Evolutionary conservation across 2,797 vertebrate genomes (phyloP).

Genomic region (Myotis daubentonii): DNA sequence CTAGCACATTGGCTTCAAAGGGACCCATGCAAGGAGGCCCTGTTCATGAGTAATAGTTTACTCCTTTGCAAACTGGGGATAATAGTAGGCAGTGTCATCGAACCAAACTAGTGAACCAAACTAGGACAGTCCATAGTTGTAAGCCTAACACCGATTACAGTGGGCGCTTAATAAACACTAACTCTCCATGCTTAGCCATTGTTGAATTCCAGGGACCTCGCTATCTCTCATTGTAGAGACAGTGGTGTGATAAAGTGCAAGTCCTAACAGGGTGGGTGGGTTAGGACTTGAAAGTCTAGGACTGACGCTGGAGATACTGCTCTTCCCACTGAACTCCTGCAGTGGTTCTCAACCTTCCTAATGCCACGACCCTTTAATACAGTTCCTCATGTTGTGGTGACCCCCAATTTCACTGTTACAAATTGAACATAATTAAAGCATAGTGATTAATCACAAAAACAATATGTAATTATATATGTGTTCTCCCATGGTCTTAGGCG

Average conservation of each 20-base stretch:
- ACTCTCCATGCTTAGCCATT: neutral
- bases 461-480: too few relatives aligned
- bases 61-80: neutral
- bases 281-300: neutral
- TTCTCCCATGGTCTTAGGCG: too few relatives aligned
- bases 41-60: neutral
- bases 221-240: neutral
- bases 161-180: neutral
- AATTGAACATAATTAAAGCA: too few relatives aligned
- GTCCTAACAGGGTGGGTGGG: neutral
- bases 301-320: neutral
- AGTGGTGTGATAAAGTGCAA: neutral
- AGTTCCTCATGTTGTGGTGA: too few relatives aligned
- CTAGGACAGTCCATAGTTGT: neutral
- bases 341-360: too few relatives aligned
- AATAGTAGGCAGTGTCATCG: neutral
- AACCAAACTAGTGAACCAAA: neutral
- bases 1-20: neutral
- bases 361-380: too few relatives aligned
- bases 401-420: too few relatives aligned
- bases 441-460: too few relatives aligned
- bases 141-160: neutral
- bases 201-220: constrained; percentile 1
- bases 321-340: neutral
- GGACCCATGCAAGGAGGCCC: neutral